Conservation (phyloP, 2,888 invertebrate species). For the Megamerina dolium region DNA sequence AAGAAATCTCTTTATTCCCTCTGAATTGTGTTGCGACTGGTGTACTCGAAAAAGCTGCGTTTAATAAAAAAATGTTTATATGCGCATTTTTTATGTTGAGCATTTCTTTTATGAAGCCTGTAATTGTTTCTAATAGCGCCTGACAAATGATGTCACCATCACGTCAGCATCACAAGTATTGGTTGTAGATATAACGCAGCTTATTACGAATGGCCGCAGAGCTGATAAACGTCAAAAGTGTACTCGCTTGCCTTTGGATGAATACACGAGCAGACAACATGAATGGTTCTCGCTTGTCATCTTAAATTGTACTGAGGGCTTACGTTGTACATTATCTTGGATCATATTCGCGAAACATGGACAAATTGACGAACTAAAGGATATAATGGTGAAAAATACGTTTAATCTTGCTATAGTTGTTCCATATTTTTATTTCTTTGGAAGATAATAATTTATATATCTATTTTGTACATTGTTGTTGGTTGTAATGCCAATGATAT, state of each 20-base stretch:
- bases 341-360: conserved; percentile 54
- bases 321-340: conserved; percentile 13
- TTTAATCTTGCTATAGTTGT: neutral
- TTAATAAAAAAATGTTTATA: conserved; percentile 11
- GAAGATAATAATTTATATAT: too few relatives aligned
- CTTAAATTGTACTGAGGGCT: conserved; percentile 6
- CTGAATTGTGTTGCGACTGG: conserved; percentile 16
- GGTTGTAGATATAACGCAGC: too few relatives aligned
- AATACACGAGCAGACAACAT: conserved; percentile 15
- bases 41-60: conserved; percentile 10
- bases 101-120: conserved; percentile 9
- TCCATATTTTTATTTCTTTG: conserved; percentile 24
- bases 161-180: too few relatives aligned
- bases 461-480: too few relatives aligned
- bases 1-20: conserved; percentile 17
- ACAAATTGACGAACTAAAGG: conserved; percentile 86
- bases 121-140: conserved; percentile 5
- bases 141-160: too few relatives aligned
- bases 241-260: conserved; percentile 6
- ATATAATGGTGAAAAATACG: conserved; percentile 89
- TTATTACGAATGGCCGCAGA: too few relatives aligned
- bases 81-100: conserved; percentile 12
- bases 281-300: conserved; percentile 18
- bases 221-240: conserved; percentile 8
- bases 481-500: too few relatives aligned